Evolutionary conservation across 2,888 invertebrate species (phyloP), one percentile per base, ranked within the genome.

Genomic region (Gibbula magus): DNA sequence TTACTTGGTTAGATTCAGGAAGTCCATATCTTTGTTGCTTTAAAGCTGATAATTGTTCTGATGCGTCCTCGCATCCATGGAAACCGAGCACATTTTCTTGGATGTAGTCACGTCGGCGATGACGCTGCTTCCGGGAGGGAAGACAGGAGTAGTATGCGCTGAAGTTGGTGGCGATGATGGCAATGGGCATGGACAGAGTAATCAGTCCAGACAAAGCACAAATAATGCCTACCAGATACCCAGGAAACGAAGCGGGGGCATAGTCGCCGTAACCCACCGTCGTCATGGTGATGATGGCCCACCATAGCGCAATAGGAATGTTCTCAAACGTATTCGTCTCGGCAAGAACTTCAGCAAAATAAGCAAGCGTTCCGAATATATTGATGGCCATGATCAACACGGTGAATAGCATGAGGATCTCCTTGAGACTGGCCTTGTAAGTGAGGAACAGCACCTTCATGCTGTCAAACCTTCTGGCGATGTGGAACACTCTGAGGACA

Each of bases 241-340:
- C 89, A 5, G 78, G 45, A 0, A 83, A 67, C 0, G 87, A 83
- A 0, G 78, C 83, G 0, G 90, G 90, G 32, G 82, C 80, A 54
- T 81, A 85, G 77, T 89, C 88, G 4, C 90, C 90, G 80, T 90
- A 90, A 4, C 89, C 89, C 1, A 89, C 87, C 0, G 88, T 88
- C 20, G 89, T 88, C 86, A 89, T 88, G 80, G 89, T 89, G 67
- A 88, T 83, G 1, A 89, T 77, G 5, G 85, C 79, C 89, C 89
- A 89, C 87, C 87, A 89, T 80, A 89, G 86, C 0, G 86, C 82
- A 2, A 81, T 81, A 4, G 82, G 83, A 25, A 87, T 85, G 53
- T 81, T 85, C 8, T 75, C 75, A 75, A 87, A 88, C 18, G 75
- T 81, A 16, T 80, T 70, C 7, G 84, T 80, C 7, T 78, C 79